Percentiles rank a stretch among this genome's conserved stretches.
phyloP scores from a whole-genome alignment of 1,140 invertebrate genomes.

The Gonatopus flavifemur region DNA sequence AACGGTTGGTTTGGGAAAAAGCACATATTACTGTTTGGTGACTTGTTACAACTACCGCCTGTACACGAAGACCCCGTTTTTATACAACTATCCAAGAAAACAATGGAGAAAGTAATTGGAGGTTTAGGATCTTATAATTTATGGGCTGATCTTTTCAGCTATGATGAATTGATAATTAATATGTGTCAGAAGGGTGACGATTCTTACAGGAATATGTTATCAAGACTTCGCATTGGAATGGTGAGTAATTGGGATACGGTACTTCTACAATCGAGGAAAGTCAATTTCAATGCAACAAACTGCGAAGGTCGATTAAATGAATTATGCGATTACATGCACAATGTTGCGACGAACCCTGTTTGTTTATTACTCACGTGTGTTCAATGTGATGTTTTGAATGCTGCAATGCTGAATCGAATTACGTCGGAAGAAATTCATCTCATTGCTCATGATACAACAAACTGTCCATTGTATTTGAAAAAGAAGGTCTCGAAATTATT shows the following conservation, averaged over 20 bases:
- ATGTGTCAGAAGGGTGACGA: slow-evolving; percentile 29
- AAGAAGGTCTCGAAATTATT: slow-evolving; percentile 21
- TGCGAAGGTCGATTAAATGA: slow-evolving; percentile 15
- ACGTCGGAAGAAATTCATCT: slow-evolving; percentile 25
- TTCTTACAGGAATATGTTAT: slow-evolving; percentile 19
- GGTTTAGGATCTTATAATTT: slow-evolving; percentile 18
- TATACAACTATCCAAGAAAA: too few relatives aligned
- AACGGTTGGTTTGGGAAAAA: slow-evolving; percentile 33
- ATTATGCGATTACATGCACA: slow-evolving; percentile 26
- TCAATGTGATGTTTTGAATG: slow-evolving; percentile 25
- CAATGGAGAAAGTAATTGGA: slow-evolving; percentile 24
- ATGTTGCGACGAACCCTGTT: slow-evolving; percentile 20
- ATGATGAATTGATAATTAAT: slow-evolving; percentile 34
- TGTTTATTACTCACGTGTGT: slow-evolving; percentile 26
- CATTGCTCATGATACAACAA: slow-evolving; percentile 21
- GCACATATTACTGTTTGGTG: slow-evolving; percentile 30
- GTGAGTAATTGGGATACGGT: slow-evolving; percentile 25
- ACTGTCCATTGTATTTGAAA: slow-evolving; percentile 19
- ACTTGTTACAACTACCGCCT: slow-evolving; percentile 25
- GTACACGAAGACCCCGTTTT: too few relatives aligned
- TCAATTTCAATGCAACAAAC: slow-evolving; percentile 14
- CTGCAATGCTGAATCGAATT: slow-evolving; percentile 27
- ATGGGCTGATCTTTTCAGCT: slow-evolving; percentile 25
- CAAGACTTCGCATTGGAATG: slow-evolving; percentile 29
- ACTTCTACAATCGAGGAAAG: slow-evolving; percentile 15